Evolutionary conservation across 2,888 invertebrate species (phyloP), one percentile per base, ranked within the genome.

Genomic region (Eledona agricola): DNA sequence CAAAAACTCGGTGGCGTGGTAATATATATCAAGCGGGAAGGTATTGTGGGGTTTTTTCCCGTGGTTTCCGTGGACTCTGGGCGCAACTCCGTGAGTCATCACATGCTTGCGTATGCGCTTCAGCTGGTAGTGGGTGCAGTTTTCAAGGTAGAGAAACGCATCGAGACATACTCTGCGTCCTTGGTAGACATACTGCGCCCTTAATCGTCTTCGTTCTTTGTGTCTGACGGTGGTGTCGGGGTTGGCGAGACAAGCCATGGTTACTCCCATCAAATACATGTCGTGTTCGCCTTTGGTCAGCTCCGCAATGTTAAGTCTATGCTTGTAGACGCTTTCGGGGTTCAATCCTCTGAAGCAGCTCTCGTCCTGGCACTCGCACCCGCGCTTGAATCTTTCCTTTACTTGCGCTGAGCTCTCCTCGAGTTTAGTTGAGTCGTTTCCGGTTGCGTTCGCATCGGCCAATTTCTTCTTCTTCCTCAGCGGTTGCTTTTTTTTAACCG

Each of bases 191-290:
- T 89, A 89, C 58, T 87, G 88, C 0, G 89, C 86, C 42, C 89
- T 77, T 42, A 89, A 77, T 71, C 89, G 80, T 75, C 87, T 81
- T 31, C 89, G 77, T 58, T 88, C 88, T 68, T 87, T 89, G 61
- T 87, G 87, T 11, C 88, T 77, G 0, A 85, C 85, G 0, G 86
- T 87, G 53, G 85, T 86, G 46, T 87, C 85, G 9, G 87, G 86
- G 73, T 89, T 88, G 0, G 88, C 86, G 59, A 89, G 77, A 63
- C 88, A 88, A 0, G 89, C 89, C 89, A 88, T 89, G 1, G 88
- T 89, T 16, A 90, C 86, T n/a, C 89, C 89, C 89, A 89, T 89
- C 64, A 89, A 77, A 70, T 90, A 90, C 89, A 90, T 89, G 72
- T 89, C 89, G 73, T 89, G 89, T 73, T 90, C 89, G 46, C 86